These are phyloP conservation scores for Neomorphus geoffroyi DNA, from an alignment of 2,797 vertebrate species.

Conservation along the genomic window DNA sequence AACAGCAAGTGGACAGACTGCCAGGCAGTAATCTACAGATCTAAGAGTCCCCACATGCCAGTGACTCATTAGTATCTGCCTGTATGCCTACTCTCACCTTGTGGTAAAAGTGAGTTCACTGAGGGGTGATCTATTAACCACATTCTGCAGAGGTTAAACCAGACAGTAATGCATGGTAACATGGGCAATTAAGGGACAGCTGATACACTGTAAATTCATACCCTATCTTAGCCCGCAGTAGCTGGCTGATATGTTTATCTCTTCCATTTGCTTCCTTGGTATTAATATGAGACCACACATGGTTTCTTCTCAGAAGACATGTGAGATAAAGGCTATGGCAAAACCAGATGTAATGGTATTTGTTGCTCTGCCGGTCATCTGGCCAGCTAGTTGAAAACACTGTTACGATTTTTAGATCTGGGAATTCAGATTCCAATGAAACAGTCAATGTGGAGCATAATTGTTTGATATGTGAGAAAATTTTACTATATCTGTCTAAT, in stretches of 20 bases:
- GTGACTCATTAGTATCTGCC: background rate
- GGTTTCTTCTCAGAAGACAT: background rate
- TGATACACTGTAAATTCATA: background rate
- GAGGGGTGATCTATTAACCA: background rate
- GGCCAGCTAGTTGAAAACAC: background rate
- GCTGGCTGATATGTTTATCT: background rate
- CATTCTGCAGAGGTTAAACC: background rate
- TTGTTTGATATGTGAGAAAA: background rate
- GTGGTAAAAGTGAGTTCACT: background rate
- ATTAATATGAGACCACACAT: background rate
- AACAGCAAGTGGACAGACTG: background rate
- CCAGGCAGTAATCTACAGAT: background rate
- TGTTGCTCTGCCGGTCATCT: background rate
- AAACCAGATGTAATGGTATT: background rate
- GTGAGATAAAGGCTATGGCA: background rate
- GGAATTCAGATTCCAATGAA: background rate
- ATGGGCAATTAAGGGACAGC: background rate
- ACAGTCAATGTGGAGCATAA: background rate
- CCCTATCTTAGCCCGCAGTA: background rate
- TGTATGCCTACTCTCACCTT: background rate
- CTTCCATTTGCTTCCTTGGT: background rate
- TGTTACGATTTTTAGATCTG: background rate
- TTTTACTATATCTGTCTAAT: background rate
- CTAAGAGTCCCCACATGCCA: background rate
- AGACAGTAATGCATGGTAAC: background rate